Evolutionary conservation across 2,797 vertebrate genomes (phyloP).

Genomic region (Phataginus tetradactyla): DNA sequence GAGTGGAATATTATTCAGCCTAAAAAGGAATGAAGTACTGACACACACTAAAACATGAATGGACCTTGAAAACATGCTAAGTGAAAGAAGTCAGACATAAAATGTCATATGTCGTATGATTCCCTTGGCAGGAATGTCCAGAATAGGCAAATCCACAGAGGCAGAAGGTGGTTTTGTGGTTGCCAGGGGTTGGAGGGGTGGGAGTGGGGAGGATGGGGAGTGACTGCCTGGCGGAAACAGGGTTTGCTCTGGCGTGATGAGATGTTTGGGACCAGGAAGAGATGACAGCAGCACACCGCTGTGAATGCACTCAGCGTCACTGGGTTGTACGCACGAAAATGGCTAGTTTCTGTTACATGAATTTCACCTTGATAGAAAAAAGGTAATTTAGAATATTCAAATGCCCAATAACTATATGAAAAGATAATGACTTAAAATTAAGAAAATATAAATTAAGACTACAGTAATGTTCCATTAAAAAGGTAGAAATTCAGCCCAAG

Average conservation of each 20-base stretch:
- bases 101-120: neutral
- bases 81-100: neutral
- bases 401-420: neutral
- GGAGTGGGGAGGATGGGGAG: accelerated
- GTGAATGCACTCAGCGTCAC: neutral
- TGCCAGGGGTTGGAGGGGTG: neutral
- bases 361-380: neutral
- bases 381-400: neutral
- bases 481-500: neutral
- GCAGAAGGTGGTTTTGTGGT: neutral
- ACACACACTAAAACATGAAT: neutral
- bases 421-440: neutral
- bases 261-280: neutral
- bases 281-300: neutral
- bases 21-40: neutral
- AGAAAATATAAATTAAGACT: neutral
- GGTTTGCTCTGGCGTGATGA: neutral
- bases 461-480: neutral
- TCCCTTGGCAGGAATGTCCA: neutral
- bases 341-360: neutral
- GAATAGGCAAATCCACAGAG: neutral
- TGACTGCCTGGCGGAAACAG: neutral
- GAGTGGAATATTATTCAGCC: neutral
- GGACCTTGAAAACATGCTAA: neutral
- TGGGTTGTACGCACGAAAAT: neutral